Percentiles rank a stretch among this genome's conserved stretches.
Evolutionary conservation across 2,113 vertebrate species (phyloP).

Genomic region (Circaetus cinerascens): DNA sequence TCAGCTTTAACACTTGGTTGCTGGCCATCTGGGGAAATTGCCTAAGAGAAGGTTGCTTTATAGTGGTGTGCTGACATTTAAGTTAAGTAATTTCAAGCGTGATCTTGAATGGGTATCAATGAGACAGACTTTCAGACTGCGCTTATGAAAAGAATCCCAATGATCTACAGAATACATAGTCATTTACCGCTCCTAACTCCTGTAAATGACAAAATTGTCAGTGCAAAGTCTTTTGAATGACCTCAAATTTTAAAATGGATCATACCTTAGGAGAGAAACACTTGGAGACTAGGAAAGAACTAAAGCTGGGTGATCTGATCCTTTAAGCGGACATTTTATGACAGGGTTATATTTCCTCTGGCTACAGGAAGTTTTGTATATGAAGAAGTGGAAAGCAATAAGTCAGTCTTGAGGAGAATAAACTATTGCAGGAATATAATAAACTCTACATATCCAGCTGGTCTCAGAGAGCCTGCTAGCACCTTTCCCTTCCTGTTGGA

Average conservation of each 20-base stretch:
- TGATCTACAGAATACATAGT: neutral
- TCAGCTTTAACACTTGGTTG: neutral
- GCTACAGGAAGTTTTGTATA: constrained; percentile 44
- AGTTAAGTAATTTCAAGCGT: neutral
- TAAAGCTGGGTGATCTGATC: neutral
- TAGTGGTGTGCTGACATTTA: neutral
- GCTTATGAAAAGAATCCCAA: neutral
- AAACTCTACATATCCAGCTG: constrained; percentile 59
- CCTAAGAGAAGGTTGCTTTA: neutral
- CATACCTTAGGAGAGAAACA: neutral
- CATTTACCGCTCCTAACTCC: neutral
- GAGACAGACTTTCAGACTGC: neutral
- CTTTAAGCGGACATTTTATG: neutral
- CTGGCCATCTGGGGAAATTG: neutral
- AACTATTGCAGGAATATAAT: constrained; percentile 9
- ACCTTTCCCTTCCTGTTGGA: constrained; percentile 56
- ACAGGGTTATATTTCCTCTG: neutral
- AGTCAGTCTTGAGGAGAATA: constrained; percentile 32
- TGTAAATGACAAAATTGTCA: neutral
- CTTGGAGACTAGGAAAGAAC: neutral
- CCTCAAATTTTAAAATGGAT: neutral
- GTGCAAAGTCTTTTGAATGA: neutral
- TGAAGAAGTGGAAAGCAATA: constrained; percentile 34
- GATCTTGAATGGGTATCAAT: neutral
- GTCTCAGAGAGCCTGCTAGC: constrained; percentile 52